Percentiles rank a stretch among this genome's conserved stretches.
These are phyloP conservation scores for Lithosia quadra DNA, from an alignment of 2,888 invertebrate genomes.

Conservation along the genomic window DNA sequence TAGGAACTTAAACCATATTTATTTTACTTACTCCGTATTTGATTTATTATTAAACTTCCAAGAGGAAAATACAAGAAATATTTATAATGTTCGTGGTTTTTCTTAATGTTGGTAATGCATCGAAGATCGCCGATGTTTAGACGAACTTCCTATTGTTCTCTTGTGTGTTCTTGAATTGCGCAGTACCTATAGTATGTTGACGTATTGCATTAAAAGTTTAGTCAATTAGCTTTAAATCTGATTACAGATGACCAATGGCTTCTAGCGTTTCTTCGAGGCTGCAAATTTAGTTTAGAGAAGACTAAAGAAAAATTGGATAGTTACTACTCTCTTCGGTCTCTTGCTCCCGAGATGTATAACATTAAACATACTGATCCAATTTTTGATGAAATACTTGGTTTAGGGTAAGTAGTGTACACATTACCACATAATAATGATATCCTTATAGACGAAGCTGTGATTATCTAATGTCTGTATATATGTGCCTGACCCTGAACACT, in stretches of 20 bases:
- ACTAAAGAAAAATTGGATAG: slow-evolving; percentile 88
- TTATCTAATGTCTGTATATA: background rate
- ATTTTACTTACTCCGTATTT: no score
- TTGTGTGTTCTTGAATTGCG: no score
- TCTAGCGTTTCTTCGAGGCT: slow-evolving; percentile 88
- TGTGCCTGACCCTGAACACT: background rate
- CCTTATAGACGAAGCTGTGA: background rate
- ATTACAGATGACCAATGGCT: slow-evolving; percentile 88
- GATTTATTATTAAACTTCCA: no score
- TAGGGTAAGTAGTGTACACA: slow-evolving; percentile 55
- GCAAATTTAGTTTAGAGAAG: slow-evolving; percentile 88
- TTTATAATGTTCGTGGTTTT: no score
- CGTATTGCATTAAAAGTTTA: background rate
- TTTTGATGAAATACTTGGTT: slow-evolving; percentile 64
- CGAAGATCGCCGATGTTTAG: no score
- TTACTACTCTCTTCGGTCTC: slow-evolving; percentile 83
- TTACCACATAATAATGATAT: background rate
- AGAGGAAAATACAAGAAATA: no score
- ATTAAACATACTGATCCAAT: slow-evolving; percentile 57
- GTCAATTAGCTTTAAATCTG: background rate
- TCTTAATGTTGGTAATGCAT: no score
- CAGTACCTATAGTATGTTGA: no score
- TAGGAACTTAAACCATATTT: background rate
- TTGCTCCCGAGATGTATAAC: slow-evolving; percentile 82
- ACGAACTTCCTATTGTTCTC: no score